Evolutionary conservation across 2,113 vertebrate genomes (phyloP), one percentile per base, ranked within the genome.

Genomic region (Amblyornis subalaris): DNA sequence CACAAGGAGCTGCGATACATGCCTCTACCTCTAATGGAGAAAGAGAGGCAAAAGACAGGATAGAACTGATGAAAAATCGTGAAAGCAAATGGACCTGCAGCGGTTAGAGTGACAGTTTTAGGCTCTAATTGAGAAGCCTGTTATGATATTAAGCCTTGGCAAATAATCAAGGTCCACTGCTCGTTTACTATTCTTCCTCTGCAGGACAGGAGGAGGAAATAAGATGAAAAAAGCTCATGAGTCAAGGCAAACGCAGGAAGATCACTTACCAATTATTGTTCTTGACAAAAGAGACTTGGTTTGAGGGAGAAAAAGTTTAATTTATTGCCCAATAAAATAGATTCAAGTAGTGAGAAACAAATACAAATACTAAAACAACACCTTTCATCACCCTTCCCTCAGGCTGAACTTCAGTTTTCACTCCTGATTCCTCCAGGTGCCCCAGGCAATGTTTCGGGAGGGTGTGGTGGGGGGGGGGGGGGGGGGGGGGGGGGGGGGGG

Each of bases 381-480:
- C 11, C 3, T 76, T 91, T 69, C 24, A 44, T 60, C 13, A 19
- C 6, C 3, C 2, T 58, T 60, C 25, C 25, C 7, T 57, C 19
- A 53, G 21, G 24, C 26, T 71, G 24, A 80, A 3, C 6, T 61
- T 47, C 20, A 14, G 0, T 79, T 29, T 84, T 86, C 9, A 17
- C 2, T 86, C 9, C 14, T 40, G 26, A 18, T 20, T 64, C 11
- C 5, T 65, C 11, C 61, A 18, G 18, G 7, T 78, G 13, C 2
- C 36, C 1, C 2, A 2, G 21, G 23, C 7, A 88, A 10, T 9
- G 1, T 6, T 0, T 12, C 16, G 17, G 16, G 31, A 29, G 2
- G 3, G 3, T 2, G 3, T 4, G 19, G 4, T 17, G 12, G n/a
- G n/a, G n/a, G n/a, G n/a, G n/a, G n/a, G n/a, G n/a, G n/a, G n/a